Conservation (phyloP, 2,888 invertebrate species). For the Acleris emargana region DNA sequence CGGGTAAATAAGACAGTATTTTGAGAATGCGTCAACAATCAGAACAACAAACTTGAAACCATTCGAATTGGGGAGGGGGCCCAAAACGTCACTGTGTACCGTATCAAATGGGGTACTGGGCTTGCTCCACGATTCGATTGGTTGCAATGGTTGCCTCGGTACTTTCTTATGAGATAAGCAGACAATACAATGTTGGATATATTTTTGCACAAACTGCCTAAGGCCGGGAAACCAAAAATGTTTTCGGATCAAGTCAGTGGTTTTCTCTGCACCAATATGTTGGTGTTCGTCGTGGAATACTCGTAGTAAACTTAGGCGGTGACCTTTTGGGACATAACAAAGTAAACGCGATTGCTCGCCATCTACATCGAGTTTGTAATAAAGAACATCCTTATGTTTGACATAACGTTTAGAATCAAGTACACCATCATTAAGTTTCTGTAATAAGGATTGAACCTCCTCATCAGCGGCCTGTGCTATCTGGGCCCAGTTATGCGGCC, state of each 20-base stretch:
- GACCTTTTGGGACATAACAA: conserved; percentile 28
- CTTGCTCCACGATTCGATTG: conserved; percentile 22
- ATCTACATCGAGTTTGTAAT: conserved; percentile 4
- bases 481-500: no score
- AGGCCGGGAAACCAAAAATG: conserved; percentile 32
- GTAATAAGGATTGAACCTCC: conserved; percentile 40
- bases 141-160: conserved; percentile 19
- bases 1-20: conserved; percentile 23
- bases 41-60: conserved; percentile 36
- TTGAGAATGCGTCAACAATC: conserved; percentile 24
- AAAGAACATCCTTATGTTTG: conserved; percentile 30
- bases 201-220: conserved; percentile 18
- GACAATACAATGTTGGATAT: conserved; percentile 22
- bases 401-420: conserved; percentile 38
- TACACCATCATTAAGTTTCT: conserved; percentile 37
- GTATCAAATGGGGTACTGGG: conserved; percentile 3
- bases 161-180: no score
- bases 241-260: conserved; percentile 23
- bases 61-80: conserved; percentile 35
- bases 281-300: conserved; percentile 32
- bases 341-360: conserved; percentile 21
- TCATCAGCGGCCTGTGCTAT: no score
- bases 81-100: conserved; percentile 15
- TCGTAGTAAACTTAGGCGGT: conserved; percentile 23
- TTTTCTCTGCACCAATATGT: conserved; percentile 27